phyloP scores from a whole-genome alignment of 2,113 vertebrate genomes.

The Eidolon helvum region DNA sequence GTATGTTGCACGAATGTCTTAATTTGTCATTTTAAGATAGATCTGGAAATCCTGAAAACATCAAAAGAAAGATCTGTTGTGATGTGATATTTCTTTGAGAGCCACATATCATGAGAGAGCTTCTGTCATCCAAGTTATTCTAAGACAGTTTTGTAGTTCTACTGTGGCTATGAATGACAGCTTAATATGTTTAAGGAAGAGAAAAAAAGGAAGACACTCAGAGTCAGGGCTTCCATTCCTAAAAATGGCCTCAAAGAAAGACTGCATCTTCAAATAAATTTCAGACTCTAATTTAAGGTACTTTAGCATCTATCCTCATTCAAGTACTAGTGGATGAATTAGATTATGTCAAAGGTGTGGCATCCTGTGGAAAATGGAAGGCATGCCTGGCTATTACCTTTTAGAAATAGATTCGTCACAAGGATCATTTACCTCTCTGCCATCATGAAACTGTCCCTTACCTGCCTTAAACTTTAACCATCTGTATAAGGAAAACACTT shows the following conservation, averaged over 20 bases:
- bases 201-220: neutral
- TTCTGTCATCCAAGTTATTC: constrained; percentile 73
- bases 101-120: constrained; percentile 57
- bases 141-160: constrained; percentile 67
- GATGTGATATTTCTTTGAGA: constrained; percentile 68
- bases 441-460: neutral
- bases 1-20: constrained; percentile 65
- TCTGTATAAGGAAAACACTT: neutral
- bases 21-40: constrained; percentile 64
- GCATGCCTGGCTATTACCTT: neutral
- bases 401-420: neutral
- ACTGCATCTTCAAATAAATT: neutral
- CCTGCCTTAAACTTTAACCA: neutral
- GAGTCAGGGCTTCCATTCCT: neutral
- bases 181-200: constrained; percentile 38
- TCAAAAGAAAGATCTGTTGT: constrained; percentile 68
- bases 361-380: neutral
- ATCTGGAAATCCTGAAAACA: constrained; percentile 54
- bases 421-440: neutral
- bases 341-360: neutral
- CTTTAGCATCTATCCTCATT: neutral
- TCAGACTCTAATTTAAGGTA: constrained; percentile 28
- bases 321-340: neutral
- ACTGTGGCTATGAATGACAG: constrained; percentile 80
- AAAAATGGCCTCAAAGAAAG: constrained; percentile 8